These are phyloP conservation scores for Alectura lathami DNA, from an alignment of 2,113 vertebrate genomes.

Conservation along the genomic window DNA sequence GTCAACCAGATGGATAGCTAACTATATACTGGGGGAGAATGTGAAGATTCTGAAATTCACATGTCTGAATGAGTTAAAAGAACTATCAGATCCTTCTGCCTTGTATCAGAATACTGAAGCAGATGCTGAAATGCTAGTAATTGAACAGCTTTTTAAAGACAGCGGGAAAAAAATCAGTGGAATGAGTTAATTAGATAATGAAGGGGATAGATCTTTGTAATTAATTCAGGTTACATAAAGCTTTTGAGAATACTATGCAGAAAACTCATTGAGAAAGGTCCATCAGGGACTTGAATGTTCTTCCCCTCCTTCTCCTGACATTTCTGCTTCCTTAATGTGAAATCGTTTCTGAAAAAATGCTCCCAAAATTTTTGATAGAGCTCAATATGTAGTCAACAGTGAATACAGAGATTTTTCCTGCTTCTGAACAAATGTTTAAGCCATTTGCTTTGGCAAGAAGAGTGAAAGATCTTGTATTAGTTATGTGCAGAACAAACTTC, in stretches of 20 bases:
- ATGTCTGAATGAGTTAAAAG: constrained; percentile 60
- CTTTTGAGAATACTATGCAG: constrained; percentile 63
- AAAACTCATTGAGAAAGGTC: constrained; percentile 69
- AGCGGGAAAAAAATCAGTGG: constrained; percentile 34
- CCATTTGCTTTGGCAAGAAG: constrained; percentile 66
- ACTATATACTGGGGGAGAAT: constrained; percentile 39
- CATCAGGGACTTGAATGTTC: constrained; percentile 34
- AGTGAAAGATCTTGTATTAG: constrained; percentile 49
- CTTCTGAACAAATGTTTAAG: constrained; percentile 68
- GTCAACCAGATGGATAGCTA: constrained; percentile 58
- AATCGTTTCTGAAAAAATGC: constrained; percentile 50
- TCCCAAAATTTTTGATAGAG: constrained; percentile 64
- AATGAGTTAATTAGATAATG: constrained; percentile 76
- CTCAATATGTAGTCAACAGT: constrained; percentile 63
- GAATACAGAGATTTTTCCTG: constrained; percentile 54
- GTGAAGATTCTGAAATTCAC: constrained; percentile 59
- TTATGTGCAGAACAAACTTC: constrained; percentile 32
- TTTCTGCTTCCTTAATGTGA: constrained; percentile 53
- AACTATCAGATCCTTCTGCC: constrained; percentile 62
- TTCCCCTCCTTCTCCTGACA: constrained; percentile 36
- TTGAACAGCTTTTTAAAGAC: constrained; percentile 71
- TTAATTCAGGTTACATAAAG: constrained; percentile 74
- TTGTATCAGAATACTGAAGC: constrained; percentile 62
- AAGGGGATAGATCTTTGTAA: constrained; percentile 69
- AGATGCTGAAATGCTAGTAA: constrained; percentile 73